Evolutionary conservation across 2,113 vertebrate species (phyloP).

Genomic region (Glareola pratincola): DNA sequence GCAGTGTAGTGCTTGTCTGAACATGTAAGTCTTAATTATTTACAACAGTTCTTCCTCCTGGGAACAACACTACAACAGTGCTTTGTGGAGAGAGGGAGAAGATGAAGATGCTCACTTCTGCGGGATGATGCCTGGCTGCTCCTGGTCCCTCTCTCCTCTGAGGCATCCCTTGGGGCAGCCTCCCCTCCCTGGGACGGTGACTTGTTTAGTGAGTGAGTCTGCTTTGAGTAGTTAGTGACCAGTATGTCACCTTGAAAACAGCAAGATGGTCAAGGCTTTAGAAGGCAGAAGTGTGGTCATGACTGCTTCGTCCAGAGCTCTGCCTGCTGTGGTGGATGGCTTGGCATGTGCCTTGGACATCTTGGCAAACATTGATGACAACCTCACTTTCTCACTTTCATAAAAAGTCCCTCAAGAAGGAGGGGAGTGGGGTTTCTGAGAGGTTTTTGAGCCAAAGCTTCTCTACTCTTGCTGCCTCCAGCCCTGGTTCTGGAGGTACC

Average conservation of each 20-base stretch:
- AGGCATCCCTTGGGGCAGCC: neutral
- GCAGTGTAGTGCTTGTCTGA: neutral
- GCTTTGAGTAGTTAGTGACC: neutral
- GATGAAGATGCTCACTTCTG: neutral
- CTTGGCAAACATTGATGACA: neutral
- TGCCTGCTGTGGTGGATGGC: accelerated
- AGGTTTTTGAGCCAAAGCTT: neutral
- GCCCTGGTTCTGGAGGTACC: neutral
- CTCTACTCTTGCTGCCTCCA: neutral
- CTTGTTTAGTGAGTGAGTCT: neutral
- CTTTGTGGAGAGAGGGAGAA: neutral
- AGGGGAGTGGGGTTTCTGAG: neutral
- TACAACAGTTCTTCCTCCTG: neutral
- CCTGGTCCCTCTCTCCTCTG: neutral
- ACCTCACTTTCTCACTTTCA: neutral
- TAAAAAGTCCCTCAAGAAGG: neutral
- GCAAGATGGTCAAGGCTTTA: neutral
- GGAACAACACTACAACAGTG: neutral
- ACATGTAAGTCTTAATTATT: neutral
- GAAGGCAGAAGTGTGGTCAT: neutral
- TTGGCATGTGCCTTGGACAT: neutral
- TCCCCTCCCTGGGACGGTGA: accelerated
- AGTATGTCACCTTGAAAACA: neutral
- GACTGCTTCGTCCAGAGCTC: neutral
- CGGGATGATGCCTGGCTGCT: neutral